These are phyloP conservation scores for Fregetta grallaria DNA, from an alignment of 2,113 vertebrate species.

Conservation along the genomic window DNA sequence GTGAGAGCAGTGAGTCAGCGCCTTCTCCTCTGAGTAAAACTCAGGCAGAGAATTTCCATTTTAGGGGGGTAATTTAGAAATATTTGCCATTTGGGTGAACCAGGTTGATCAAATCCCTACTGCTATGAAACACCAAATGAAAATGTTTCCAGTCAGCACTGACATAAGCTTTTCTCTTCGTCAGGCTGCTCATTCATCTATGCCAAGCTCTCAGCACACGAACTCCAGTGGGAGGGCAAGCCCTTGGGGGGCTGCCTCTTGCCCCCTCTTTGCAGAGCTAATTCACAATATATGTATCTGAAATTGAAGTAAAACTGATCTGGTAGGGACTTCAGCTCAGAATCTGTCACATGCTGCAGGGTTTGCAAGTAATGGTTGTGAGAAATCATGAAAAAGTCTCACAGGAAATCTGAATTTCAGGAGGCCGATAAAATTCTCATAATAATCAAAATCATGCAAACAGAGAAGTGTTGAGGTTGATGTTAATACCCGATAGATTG, in stretches of 20 bases:
- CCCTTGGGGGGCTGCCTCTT: rapidly evolving
- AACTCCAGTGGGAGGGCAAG: not conserved
- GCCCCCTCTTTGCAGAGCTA: not conserved
- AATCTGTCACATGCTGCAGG: not conserved
- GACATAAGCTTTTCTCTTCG: not conserved
- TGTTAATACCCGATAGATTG: not conserved
- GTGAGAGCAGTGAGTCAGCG: rapidly evolving
- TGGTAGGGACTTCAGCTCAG: not conserved
- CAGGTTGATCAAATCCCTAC: not conserved
- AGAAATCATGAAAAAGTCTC: not conserved
- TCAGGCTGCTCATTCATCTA: not conserved
- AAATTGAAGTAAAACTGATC: not conserved
- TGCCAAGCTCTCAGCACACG: not conserved
- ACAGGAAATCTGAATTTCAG: not conserved
- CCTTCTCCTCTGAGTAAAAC: not conserved
- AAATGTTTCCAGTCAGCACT: not conserved
- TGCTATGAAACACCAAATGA: not conserved
- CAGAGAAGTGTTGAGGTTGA: not conserved
- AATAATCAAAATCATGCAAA: not conserved
- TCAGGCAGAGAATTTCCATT: not conserved
- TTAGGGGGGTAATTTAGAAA: not conserved
- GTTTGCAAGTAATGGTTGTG: not conserved
- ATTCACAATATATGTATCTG: not conserved
- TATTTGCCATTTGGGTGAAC: not conserved
- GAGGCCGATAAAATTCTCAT: rapidly evolving